Evolutionary conservation across 2,888 invertebrate genomes (phyloP).

Genomic region (Epinotia nisella): DNA sequence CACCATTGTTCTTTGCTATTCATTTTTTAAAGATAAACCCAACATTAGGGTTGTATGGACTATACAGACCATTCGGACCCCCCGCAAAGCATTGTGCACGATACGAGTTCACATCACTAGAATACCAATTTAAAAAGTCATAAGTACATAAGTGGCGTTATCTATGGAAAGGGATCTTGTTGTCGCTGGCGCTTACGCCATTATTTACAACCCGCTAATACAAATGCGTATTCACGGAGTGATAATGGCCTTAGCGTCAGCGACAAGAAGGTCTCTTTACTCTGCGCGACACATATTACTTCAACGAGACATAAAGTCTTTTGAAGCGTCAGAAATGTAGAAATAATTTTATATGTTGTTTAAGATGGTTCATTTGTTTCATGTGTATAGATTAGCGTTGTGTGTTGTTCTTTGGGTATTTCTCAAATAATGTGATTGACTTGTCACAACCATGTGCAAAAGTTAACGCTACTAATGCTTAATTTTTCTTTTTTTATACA

Average conservation of each 20-base stretch:
- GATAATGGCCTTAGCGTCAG: too few species aligned
- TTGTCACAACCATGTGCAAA: too few species aligned
- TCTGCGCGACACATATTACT: not conserved
- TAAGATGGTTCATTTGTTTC: slow-evolving; percentile 16
- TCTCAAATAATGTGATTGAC: too few species aligned
- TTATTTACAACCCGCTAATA: too few species aligned
- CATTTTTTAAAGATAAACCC: slow-evolving; percentile 46
- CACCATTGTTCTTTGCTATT: slow-evolving; percentile 49
- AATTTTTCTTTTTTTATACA: too few species aligned
- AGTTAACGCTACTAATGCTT: too few species aligned
- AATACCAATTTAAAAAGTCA: not conserved
- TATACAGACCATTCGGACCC: slow-evolving; percentile 28
- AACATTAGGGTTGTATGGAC: slow-evolving; percentile 38
- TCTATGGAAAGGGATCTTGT: too few species aligned
- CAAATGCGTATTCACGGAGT: too few species aligned
- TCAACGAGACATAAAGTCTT: not conserved
- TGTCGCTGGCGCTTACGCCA: too few species aligned
- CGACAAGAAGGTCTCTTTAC: not conserved
- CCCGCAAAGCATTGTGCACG: slow-evolving; percentile 39
- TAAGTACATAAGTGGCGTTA: not conserved
- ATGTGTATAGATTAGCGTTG: slow-evolving; percentile 7
- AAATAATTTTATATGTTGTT: slow-evolving; percentile 20
- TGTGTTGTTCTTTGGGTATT: not conserved
- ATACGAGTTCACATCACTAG: slow-evolving; percentile 15
- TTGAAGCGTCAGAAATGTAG: not conserved